These are phyloP conservation scores for Drosophila bifasciata DNA, from an alignment of 1,140 invertebrate species.

Conservation along the genomic window DNA sequence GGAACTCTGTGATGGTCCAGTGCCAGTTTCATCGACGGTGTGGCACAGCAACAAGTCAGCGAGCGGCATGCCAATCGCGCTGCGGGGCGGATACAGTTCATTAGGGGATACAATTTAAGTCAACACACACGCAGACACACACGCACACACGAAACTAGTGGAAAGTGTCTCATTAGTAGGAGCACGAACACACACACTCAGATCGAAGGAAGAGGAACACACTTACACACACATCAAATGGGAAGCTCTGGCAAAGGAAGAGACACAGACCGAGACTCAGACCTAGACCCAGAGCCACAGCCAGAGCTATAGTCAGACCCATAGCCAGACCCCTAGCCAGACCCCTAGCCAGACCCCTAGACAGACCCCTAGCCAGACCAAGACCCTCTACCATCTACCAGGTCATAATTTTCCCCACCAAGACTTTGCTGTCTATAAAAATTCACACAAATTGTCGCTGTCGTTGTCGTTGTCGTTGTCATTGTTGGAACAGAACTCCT, in stretches of 20 bases:
- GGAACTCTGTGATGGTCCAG: too few relatives aligned
- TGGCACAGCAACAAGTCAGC: slow-evolving; percentile 65
- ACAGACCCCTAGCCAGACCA: too few relatives aligned
- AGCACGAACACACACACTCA: slow-evolving; percentile 29
- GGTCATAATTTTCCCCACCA: slow-evolving; percentile 48
- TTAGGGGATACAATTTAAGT: slow-evolving; percentile 67
- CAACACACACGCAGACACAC: slow-evolving; percentile 59
- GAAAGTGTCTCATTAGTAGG: slow-evolving; percentile 74
- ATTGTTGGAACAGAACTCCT: not conserved
- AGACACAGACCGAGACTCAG: too few relatives aligned
- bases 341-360: not conserved
- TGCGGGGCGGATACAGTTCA: slow-evolving; percentile 60
- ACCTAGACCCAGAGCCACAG: not conserved
- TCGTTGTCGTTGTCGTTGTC: slow-evolving; percentile 7
- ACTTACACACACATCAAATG: slow-evolving; percentile 5
- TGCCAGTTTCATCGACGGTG: too few relatives aligned
- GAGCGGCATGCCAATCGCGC: slow-evolving; percentile 14
- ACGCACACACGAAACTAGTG: slow-evolving; percentile 48
- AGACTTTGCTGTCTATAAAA: slow-evolving; percentile 36
- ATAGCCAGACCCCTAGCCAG: slow-evolving; percentile 2
- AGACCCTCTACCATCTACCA: slow-evolving; percentile 9
- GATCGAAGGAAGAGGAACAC: too few relatives aligned
- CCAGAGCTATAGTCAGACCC: not conserved
- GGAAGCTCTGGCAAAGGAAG: too few relatives aligned
- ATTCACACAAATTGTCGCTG: slow-evolving; percentile 29